phyloP scores from a whole-genome alignment of 2,797 vertebrate species.

The Eulemur mongoz region DNA sequence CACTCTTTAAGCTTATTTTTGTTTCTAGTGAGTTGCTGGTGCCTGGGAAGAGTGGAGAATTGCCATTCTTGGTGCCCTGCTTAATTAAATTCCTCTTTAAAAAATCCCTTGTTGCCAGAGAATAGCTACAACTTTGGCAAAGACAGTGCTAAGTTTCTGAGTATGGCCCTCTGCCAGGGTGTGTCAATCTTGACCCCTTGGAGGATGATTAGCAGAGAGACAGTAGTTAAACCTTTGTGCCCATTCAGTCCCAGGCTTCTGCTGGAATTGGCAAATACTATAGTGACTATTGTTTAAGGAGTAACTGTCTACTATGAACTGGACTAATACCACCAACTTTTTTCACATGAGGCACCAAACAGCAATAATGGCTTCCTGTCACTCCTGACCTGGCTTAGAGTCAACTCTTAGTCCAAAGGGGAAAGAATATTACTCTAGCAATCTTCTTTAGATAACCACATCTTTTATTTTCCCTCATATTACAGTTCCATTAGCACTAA shows the following conservation, averaged over 20 bases:
- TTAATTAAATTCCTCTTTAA: conserved; percentile 66
- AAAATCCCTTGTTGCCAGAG: conserved; percentile 37
- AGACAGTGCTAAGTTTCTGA: not conserved
- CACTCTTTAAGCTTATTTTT: conserved; percentile 32
- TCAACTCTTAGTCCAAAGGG: not conserved
- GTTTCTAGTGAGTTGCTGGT: not conserved
- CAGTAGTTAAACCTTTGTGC: conserved; percentile 45
- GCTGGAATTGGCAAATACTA: conserved; percentile 35
- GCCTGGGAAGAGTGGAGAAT: conserved; percentile 48
- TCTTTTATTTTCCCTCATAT: not conserved
- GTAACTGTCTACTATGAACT: conserved; percentile 9
- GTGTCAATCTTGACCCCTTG: conserved; percentile 37
- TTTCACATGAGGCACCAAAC: rapidly evolving
- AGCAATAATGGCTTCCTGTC: conserved; percentile 40
- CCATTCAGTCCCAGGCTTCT: not conserved
- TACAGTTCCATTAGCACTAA: not conserved
- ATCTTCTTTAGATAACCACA: not conserved
- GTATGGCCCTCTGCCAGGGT: not conserved
- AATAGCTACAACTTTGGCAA: conserved; percentile 59
- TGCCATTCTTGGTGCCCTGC: not conserved
- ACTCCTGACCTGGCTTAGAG: conserved; percentile 5
- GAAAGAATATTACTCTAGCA: not conserved
- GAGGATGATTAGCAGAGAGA: conserved; percentile 28
- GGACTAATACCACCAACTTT: conserved; percentile 32
- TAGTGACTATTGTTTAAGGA: conserved; percentile 31